Percentiles rank a stretch among this genome's conserved stretches.
Conservation (phyloP, 2,113 vertebrate genomes). For the Amphiprion ocellaris region DNA sequence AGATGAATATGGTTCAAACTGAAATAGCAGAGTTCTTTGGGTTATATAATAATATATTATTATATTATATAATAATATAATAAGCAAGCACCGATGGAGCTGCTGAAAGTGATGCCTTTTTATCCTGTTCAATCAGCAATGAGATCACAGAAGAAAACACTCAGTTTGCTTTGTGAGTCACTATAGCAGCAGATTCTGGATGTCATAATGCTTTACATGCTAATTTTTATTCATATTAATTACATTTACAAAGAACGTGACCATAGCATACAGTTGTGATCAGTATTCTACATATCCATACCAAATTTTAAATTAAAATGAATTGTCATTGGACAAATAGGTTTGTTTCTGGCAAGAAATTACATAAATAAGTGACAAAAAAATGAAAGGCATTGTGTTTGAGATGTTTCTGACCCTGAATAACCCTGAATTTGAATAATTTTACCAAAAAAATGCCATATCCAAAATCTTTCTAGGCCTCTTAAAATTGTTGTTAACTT, state of each 20-base stretch:
- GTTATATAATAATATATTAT: not conserved
- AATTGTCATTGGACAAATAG: too few species aligned
- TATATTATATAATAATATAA: not conserved
- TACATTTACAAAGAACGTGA: not conserved
- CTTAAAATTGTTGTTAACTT: too few species aligned
- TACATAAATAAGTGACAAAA: too few species aligned
- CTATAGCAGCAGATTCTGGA: not conserved
- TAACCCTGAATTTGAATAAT: too few species aligned
- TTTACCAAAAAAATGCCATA: too few species aligned
- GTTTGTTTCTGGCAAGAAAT: too few species aligned
- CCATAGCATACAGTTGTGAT: too few species aligned
- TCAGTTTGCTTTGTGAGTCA: not conserved
- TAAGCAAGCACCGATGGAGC: not conserved
- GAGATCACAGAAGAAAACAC: not conserved
- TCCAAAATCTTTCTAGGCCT: too few species aligned
- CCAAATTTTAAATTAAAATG: too few species aligned
- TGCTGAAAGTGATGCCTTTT: not conserved
- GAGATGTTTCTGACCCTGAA: too few species aligned
- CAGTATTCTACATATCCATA: too few species aligned
- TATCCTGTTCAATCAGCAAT: not conserved
- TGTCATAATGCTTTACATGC: not conserved
- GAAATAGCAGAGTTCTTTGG: not conserved
- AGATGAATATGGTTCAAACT: conserved; percentile 4
- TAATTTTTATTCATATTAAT: not conserved
- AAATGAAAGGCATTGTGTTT: too few species aligned